Base-by-base conservation (phyloP, 2,113 vertebrate genomes). In the Tretioscincus oriximinensis region DNA sequence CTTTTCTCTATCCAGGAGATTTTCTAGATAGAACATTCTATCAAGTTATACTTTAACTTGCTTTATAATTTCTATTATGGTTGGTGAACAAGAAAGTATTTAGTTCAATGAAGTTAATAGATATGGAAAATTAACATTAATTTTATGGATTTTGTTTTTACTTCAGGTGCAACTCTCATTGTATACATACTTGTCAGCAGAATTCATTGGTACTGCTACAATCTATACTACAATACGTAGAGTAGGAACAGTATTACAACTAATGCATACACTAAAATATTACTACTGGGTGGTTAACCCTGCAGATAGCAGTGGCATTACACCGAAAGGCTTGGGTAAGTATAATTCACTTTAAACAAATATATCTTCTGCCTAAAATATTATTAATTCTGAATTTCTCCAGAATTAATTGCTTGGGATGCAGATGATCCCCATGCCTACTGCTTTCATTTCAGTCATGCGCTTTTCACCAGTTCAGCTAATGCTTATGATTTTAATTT, bases 201-300 rank as follows among this genome's bases (percentile, higher is more conserved):
- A 99, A 84, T 99, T 99, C 90, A 98, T 99, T 78, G 97, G 98
- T 84, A 99, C 98, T 7, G 96, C 97, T 76, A 98, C 97, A 0
- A 98, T 99, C 92, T 98, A 98, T 73, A 98, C 95, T 90, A 97
- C 98, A 54, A 98, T 99, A 69, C 97, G 98, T 67, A 96, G 98
- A 84, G 97, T 99, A 80, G 97, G 98, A 82, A 99, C 98, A 1
- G 97, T 98, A 81, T 94, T 99, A 87, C 98, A 98, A 93, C 92
- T 99, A 77, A 99, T 99, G 97, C 97, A 99, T 87, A 97, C 96
- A 0, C 89, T 99, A 47, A 99, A 99, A 91, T 99, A 97, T 91
- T 99, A 99, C 94, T 99, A 99, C 95, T 99, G 98, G 98, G 97
- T 96, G 70, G 89, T 95, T 84, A 98, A 98, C 90, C 98, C 98